Conservation (phyloP, 1,140 invertebrate genomes). For the Magallana angulata region DNA sequence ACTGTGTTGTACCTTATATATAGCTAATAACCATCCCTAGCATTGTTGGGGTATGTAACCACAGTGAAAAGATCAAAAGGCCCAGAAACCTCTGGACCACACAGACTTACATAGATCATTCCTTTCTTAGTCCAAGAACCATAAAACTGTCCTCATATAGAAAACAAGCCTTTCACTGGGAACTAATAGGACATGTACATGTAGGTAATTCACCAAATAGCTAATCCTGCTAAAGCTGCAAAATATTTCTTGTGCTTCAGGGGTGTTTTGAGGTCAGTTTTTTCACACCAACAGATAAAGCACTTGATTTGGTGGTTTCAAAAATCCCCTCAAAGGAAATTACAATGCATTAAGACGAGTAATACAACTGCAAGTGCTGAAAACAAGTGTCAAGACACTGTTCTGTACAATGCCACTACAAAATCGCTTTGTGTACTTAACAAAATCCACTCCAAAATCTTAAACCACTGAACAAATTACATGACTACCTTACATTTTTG, state of each 20-base stretch:
- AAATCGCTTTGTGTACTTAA: conserved; percentile 4
- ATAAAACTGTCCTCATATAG: conserved; percentile 7
- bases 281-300: not conserved
- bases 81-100: not conserved
- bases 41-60: not conserved
- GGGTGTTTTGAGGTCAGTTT: conserved; percentile 1
- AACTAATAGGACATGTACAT: not conserved
- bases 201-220: not conserved
- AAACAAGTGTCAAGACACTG: not conserved
- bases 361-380: not conserved
- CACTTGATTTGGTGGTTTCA: conserved; percentile 17
- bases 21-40: too few relatives aligned
- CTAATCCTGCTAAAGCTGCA: not conserved
- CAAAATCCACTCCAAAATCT: not conserved
- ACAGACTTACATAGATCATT: not conserved
- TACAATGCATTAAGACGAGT: conserved; percentile 2
- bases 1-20: too few relatives aligned
- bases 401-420: not conserved
- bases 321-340: conserved; percentile 3
- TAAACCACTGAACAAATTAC: conserved; percentile 20
- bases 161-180: not conserved
- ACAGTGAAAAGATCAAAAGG: not conserved
- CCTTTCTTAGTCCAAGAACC: not conserved
- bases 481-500: not conserved
- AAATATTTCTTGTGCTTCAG: not conserved